Conservation (phyloP, 2,888 invertebrate species). For the Candidula unifasciata region DNA sequence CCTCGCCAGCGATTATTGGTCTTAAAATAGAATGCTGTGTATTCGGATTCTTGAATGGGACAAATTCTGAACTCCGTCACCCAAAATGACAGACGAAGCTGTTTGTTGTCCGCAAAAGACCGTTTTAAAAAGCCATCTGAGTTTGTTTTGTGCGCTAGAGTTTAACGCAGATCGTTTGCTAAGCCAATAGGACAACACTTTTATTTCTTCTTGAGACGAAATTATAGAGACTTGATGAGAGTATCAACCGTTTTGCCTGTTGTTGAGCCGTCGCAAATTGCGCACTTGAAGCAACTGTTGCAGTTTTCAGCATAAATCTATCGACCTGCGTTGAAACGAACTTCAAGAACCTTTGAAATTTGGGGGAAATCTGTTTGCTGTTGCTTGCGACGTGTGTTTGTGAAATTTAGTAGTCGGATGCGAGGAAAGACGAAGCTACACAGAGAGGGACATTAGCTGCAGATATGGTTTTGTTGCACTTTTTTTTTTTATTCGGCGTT, state of each 20-base stretch:
- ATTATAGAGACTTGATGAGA: background rate
- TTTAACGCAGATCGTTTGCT: background rate
- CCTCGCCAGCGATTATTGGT: background rate
- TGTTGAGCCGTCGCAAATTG: background rate
- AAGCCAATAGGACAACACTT: constrained; percentile 2
- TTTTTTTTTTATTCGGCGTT: too few species aligned
- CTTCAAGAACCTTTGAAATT: background rate
- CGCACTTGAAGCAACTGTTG: background rate
- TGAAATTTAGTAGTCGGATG: background rate
- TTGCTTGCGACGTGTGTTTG: background rate
- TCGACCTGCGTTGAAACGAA: background rate
- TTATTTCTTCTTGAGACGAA: background rate
- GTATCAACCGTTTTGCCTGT: too few species aligned
- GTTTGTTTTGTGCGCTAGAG: background rate
- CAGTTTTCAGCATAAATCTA: background rate
- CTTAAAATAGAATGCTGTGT: background rate
- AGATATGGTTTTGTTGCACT: too few species aligned
- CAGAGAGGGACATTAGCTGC: too few species aligned
- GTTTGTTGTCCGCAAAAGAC: background rate
- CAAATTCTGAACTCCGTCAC: background rate
- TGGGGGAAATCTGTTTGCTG: background rate
- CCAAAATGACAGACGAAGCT: background rate
- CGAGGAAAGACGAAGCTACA: too few species aligned
- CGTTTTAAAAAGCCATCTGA: background rate
- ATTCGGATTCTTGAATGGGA: background rate